Evolutionary conservation across 2,113 vertebrate species (phyloP).

Genomic region (Tragelaphus imberbis): DNA sequence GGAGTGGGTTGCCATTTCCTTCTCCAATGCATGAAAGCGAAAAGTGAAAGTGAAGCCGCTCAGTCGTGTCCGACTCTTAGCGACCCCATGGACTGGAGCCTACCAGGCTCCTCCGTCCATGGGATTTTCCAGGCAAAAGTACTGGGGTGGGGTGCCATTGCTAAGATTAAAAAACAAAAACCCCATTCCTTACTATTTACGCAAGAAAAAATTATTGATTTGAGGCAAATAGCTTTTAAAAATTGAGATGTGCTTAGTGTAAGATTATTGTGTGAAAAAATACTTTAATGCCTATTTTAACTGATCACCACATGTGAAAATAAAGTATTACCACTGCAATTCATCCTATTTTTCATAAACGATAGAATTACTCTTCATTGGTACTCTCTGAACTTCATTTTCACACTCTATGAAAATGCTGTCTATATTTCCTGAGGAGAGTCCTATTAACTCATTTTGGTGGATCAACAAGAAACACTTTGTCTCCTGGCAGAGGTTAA

Average conservation of each 20-base stretch:
- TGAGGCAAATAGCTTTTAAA: conserved; percentile 7
- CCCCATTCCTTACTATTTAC: neutral
- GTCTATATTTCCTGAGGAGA: neutral
- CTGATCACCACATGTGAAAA: neutral
- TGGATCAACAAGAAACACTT: neutral
- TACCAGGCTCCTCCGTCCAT: too few relatives aligned
- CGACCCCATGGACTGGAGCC: too few relatives aligned
- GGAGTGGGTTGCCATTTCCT: too few relatives aligned
- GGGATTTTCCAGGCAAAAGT: too few relatives aligned
- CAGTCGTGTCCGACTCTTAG: too few relatives aligned
- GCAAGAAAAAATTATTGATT: neutral
- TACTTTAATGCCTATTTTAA: neutral
- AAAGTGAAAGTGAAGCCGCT: too few relatives aligned
- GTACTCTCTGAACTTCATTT: neutral
- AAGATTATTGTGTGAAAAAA: neutral
- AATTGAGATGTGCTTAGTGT: neutral
- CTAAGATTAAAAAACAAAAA: neutral
- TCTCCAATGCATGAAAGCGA: too few relatives aligned
- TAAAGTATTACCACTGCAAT: neutral
- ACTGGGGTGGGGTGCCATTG: too few relatives aligned
- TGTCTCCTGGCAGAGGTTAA: neutral
- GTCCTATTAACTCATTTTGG: neutral
- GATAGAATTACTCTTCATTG: neutral
- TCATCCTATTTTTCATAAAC: neutral
- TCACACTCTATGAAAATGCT: neutral